Conservation (phyloP, 2,888 invertebrate genomes). For the Diaprepes abbreviatus region DNA sequence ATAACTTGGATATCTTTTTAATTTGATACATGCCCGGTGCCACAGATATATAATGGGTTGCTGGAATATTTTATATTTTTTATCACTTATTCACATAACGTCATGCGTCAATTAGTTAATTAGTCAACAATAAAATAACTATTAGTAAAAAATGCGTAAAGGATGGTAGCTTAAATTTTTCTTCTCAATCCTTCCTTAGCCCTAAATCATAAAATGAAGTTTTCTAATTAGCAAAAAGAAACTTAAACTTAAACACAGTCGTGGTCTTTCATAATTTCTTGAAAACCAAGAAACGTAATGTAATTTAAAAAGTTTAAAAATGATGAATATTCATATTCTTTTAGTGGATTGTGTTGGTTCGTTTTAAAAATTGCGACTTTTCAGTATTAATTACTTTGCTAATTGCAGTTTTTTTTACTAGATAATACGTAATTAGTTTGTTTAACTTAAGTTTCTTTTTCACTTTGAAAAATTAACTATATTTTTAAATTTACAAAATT, state of each 20-base stretch:
- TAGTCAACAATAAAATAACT: too few relatives aligned
- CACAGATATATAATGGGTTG: too few relatives aligned
- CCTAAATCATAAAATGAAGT: neutral
- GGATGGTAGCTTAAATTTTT: too few relatives aligned
- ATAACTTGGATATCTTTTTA: too few relatives aligned
- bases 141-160: too few relatives aligned
- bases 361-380: constrained; percentile 3
- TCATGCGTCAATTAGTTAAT: too few relatives aligned
- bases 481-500: too few relatives aligned
- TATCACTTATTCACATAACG: too few relatives aligned
- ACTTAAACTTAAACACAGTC: neutral
- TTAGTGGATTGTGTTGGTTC: neutral
- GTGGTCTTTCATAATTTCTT: neutral
- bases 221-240: constrained; percentile 1
- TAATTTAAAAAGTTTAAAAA: constrained; percentile 14
- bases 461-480: too few relatives aligned
- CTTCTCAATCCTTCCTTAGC: too few relatives aligned
- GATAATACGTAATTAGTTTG: constrained; percentile 1
- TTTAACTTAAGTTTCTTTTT: constrained; percentile 3
- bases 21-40: too few relatives aligned
- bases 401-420: constrained; percentile 4
- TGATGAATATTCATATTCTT: constrained; percentile 9
- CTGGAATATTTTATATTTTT: too few relatives aligned
- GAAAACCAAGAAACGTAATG: neutral
- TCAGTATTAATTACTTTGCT: constrained; percentile 7